Conservation (phyloP, 35 echinoderm and acorn worm genomes). For the Nesometra sesokonis region DNA sequence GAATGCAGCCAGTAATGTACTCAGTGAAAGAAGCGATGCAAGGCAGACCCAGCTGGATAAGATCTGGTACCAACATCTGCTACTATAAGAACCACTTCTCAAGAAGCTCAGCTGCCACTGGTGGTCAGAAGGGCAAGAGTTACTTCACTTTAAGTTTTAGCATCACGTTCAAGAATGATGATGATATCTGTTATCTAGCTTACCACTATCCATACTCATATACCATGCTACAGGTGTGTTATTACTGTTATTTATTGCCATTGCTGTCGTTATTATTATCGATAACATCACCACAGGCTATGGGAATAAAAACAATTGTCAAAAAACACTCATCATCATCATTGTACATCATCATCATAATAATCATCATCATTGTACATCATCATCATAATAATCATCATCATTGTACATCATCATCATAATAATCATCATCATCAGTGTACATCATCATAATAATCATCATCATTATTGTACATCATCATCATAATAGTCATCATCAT, state of each 20-base stretch:
- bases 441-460: too few species aligned
- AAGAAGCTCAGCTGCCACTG: slow-evolving; percentile 66
- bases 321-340: too few species aligned
- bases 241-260: neutral
- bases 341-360: too few species aligned
- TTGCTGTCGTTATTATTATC: too few species aligned
- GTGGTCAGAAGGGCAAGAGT: slow-evolving; percentile 87
- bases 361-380: too few species aligned
- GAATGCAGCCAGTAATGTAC: slow-evolving; percentile 97
- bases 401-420: too few species aligned
- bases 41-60: slow-evolving; percentile 53
- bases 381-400: too few species aligned
- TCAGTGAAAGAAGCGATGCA: slow-evolving; percentile 84
- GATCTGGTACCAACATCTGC: slow-evolving; percentile 59
- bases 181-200: slow-evolving; percentile 89
- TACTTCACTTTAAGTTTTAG: slow-evolving; percentile 69
- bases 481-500: too few species aligned
- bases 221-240: slow-evolving; percentile 73
- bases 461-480: too few species aligned
- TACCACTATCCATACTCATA: slow-evolving; percentile 96
- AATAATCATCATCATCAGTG: too few species aligned
- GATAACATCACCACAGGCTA: too few species aligned
- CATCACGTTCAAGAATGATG: slow-evolving; percentile 56
- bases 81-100: slow-evolving; percentile 99
- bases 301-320: too few species aligned